Percentiles rank a stretch among this genome's conserved stretches.
Evolutionary conservation across 2,888 invertebrate species (phyloP).

Genomic region (Carabus problematicus): DNA sequence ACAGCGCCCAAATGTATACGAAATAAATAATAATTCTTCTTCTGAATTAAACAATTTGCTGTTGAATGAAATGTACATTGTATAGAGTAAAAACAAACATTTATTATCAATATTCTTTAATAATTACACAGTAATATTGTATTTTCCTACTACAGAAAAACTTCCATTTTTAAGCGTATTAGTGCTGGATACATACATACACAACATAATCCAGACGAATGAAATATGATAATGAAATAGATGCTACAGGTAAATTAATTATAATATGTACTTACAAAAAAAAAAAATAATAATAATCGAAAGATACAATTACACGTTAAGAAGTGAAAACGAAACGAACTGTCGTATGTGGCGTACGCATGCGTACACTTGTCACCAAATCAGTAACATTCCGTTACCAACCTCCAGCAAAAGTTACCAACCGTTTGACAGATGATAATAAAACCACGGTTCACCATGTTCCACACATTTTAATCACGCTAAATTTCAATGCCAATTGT

Average conservation of each 20-base stretch:
- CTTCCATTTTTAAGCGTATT: constrained; percentile 40
- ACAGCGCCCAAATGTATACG: too few species aligned
- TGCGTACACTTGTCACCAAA: neutral
- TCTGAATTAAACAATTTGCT: too few species aligned
- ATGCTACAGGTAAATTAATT: too few species aligned
- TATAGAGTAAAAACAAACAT: constrained; percentile 40
- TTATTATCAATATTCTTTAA: constrained; percentile 19
- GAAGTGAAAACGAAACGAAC: constrained; percentile 4
- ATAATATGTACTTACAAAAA: too few species aligned
- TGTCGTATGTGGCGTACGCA: too few species aligned
- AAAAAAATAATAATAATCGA: neutral
- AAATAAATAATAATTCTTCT: too few species aligned
- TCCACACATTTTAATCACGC: too few species aligned
- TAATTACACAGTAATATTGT: constrained; percentile 37
- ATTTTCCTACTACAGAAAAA: constrained; percentile 36
- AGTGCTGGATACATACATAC: constrained; percentile 38
- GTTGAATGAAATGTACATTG: neutral
- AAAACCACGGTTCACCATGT: neutral
- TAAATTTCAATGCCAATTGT: too few species aligned
- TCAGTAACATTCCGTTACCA: too few species aligned
- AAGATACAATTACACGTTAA: constrained; percentile 2
- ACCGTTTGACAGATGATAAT: constrained; percentile 7
- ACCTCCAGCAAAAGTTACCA: too few species aligned
- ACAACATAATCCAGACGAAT: constrained; percentile 26
- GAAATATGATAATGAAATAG: constrained; percentile 12